phyloP scores from a whole-genome alignment of 2,113 vertebrate genomes.

The Burhinus oedicnemus region DNA sequence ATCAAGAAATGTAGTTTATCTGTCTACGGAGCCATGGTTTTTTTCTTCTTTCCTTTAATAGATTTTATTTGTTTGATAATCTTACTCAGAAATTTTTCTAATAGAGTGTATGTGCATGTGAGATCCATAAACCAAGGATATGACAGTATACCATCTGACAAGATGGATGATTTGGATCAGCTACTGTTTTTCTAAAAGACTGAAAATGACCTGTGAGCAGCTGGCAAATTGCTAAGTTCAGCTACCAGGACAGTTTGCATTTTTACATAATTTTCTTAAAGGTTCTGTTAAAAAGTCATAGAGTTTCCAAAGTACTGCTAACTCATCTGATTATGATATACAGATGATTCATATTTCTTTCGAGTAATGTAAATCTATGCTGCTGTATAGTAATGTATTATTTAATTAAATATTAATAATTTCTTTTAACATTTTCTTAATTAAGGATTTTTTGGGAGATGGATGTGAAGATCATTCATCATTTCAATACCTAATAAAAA shows the following conservation, averaged over 20 bases:
- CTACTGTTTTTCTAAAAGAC: neutral
- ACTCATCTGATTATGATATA: neutral
- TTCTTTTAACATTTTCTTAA: neutral
- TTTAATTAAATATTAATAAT: neutral
- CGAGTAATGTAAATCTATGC: neutral
- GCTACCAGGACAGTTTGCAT: neutral
- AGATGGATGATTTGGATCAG: neutral
- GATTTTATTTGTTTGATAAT: neutral
- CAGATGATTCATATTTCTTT: neutral
- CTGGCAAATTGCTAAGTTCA: neutral
- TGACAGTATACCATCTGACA: neutral
- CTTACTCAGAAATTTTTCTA: neutral
- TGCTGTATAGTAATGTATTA: neutral
- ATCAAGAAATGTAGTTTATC: neutral
- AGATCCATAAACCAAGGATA: neutral
- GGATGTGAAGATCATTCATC: neutral
- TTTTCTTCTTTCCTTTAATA: neutral
- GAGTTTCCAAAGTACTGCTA: neutral
- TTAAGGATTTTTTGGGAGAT: neutral
- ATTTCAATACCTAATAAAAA: neutral
- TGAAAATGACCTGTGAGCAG: neutral
- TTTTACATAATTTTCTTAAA: neutral
- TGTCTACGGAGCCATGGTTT: fast-evolving
- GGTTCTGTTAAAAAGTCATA: neutral
- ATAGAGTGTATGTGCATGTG: neutral